Evolutionary conservation across 2,888 invertebrate species (phyloP).

Genomic region (Leucania comma): DNA sequence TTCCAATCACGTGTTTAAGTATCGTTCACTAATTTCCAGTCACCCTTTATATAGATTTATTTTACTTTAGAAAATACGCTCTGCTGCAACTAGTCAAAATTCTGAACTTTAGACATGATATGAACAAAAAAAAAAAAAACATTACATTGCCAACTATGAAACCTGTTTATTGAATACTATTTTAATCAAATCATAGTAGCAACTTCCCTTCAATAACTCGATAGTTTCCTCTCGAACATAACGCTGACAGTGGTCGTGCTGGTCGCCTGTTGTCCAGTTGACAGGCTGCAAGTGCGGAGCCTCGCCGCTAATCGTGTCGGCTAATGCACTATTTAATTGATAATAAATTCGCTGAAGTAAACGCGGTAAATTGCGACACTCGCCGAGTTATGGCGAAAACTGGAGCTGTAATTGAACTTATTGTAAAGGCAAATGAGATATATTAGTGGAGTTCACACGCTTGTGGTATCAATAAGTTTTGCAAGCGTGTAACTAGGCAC

Average conservation of each 20-base stretch:
- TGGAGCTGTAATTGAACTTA: constrained; percentile 42
- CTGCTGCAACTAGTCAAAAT: not conserved
- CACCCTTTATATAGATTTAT: not conserved
- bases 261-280: constrained; percentile 7
- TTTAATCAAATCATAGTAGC: too few species aligned
- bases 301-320: constrained; percentile 33
- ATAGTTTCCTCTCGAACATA: constrained; percentile 6
- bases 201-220: not conserved
- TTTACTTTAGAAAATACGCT: too few species aligned
- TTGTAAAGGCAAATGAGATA: constrained; percentile 39
- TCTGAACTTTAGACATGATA: not conserved
- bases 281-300: constrained; percentile 41
- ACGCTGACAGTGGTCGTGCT: constrained; percentile 11
- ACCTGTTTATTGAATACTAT: too few species aligned
- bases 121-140: not conserved
- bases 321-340: constrained; percentile 54
- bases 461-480: not conserved
- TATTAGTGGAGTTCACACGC: constrained; percentile 39
- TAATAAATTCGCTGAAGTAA: constrained; percentile 48
- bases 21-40: too few species aligned
- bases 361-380: constrained; percentile 12
- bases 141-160: not conserved
- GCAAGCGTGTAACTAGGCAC: not conserved
- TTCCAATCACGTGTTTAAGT: too few species aligned
- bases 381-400: constrained; percentile 32